phyloP scores from a whole-genome alignment of 2,113 vertebrate genomes.

The human region GRCh38 chr11:92337501-92338000 shows the following conservation, averaged over 20 bases:
- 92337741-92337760: not conserved
- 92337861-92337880: not conserved
- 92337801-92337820: not conserved
- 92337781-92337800: not conserved
- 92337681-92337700: too few species aligned
- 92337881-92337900: not conserved
- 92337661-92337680: too few species aligned
- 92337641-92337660: too few species aligned
- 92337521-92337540: too few species aligned
- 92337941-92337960: slow-evolving; percentile 11
- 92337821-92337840: slow-evolving; percentile 36
- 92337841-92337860: slow-evolving; percentile 6
- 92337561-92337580: too few species aligned
- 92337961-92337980: not conserved
- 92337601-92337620: too few species aligned
- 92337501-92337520: too few species aligned
- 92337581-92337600: too few species aligned
- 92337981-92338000: not conserved
- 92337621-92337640: too few species aligned
- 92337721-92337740: not conserved
- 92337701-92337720: too few species aligned
- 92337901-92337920: slow-evolving; percentile 46
- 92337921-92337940: slow-evolving; percentile 50
- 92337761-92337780: not conserved
- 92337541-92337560: too few species aligned